Conservation (phyloP, 2,113 vertebrate genomes). For the Ivindomyrus marchei region DNA sequence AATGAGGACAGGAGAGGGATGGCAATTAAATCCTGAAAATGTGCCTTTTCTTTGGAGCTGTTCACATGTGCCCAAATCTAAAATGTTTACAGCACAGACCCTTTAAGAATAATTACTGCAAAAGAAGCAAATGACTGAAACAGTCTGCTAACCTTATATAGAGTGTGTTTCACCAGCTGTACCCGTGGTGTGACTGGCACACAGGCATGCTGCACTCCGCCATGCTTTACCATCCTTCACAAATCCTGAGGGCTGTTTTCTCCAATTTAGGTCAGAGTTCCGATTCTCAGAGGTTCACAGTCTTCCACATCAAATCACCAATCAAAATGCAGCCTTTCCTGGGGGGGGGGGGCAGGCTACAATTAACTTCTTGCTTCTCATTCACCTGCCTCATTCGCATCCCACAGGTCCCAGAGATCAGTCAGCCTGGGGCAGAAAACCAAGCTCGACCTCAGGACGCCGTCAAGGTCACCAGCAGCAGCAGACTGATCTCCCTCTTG, state of each 20-base stretch:
- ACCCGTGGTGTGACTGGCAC: not conserved
- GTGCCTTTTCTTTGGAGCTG: not conserved
- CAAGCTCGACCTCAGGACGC: not conserved
- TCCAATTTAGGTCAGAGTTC: not conserved
- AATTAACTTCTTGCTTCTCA: not conserved
- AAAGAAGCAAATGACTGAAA: not conserved
- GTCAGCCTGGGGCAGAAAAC: not conserved
- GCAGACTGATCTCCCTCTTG: not conserved
- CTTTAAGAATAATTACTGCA: not conserved
- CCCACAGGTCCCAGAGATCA: not conserved
- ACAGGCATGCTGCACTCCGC: not conserved
- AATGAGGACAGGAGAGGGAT: not conserved
- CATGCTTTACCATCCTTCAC: not conserved
- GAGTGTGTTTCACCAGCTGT: not conserved
- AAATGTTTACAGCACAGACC: not conserved
- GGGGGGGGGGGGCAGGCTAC: not conserved
- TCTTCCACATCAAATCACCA: not conserved
- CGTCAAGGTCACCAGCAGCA: not conserved
- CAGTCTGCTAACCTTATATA: not conserved
- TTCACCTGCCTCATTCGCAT: not conserved
- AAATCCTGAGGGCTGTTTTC: not conserved
- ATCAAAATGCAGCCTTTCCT: not conserved
- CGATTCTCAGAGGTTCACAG: not conserved
- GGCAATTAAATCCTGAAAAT: constrained; percentile 7
- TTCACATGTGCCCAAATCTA: not conserved